phyloP scores from a whole-genome alignment of 2,888 invertebrate genomes.

The Orchesella flavescens region DNA sequence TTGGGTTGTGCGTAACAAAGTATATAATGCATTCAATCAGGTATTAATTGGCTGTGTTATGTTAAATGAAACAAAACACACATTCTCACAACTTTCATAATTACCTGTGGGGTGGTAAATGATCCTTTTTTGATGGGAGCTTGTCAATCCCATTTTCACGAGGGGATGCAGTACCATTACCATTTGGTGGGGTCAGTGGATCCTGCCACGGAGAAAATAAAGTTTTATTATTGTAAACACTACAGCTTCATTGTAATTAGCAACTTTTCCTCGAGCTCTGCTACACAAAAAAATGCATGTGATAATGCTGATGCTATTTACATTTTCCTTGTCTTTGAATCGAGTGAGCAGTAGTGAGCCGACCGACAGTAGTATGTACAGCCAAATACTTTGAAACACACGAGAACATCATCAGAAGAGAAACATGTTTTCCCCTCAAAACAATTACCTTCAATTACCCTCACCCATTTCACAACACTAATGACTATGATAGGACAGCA shows the following conservation, averaged over 20 bases:
- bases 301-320: no score
- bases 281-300: no score
- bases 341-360: no score
- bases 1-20: background rate
- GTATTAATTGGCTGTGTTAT: constrained; percentile 6
- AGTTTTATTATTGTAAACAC: background rate
- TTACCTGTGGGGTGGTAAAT: constrained; percentile 80
- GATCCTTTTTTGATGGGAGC: constrained; percentile 84
- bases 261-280: constrained; percentile 22
- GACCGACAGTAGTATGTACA: no score
- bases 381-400: background rate
- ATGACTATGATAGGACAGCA: constrained; percentile 39
- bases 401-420: constrained; percentile 6
- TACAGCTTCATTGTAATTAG: constrained; percentile 51
- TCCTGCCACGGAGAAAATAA: constrained; percentile 76
- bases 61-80: constrained; percentile 20
- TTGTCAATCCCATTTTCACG: constrained; percentile 90
- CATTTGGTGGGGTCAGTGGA: constrained; percentile 88
- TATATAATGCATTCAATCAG: background rate
- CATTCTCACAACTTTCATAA: background rate
- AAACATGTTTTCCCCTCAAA: constrained; percentile 43
- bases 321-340: no score
- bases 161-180: constrained; percentile 92
- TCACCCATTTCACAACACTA: constrained; percentile 56
- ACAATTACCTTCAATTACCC: constrained; percentile 61